Base-by-base conservation (phyloP, 2,113 vertebrate species). In the Eonycteris spelaea region DNA sequence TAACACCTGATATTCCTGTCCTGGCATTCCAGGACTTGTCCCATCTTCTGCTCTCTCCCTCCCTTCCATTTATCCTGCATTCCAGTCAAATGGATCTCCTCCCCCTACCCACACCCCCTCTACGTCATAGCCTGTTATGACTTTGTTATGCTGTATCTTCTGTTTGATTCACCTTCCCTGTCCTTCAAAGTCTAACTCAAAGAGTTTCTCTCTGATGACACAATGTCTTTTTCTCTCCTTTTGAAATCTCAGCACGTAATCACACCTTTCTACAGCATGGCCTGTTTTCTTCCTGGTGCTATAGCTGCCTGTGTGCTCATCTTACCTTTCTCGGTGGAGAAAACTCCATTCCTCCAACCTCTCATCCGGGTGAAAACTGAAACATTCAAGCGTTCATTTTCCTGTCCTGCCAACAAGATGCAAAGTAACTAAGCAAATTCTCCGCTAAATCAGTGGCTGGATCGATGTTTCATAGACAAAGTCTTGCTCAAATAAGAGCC, bases 161-260 rank as follows among this genome's bases (percentile, higher is more conserved):
- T 73, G 12, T 88, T 48, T 33, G 28, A 63, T 65, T 88, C 30
- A 2, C 26, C 43, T 10, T 93, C 45, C 35, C 45, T 74, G 61
- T 67, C 86, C 67, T 88, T 88, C 14, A n/a, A 15, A 51, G 63
- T 94, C 82, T 83, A 45, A 73, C 24, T 59, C 43, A 73, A 26
- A 55, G 5, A 85, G 63, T 73, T 55, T 73, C 55, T 86, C 45
- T 40, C 68, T 71, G 57, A 45, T 21, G 40, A 68, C 18, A 12
- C 30, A 26, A n/a, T 67, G 21, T 48, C 57, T 55, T 84, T 68
- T 67, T 79, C 73, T 53, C 73, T 78, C n/a, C 48, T 80, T 48
- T 45, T 45, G 11, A 75, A 35, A 10, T 85, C 65, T 88, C 33
- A 88, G 38, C n/a, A 12, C 53, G 4, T 63, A 63, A 40, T n/a